Evolutionary conservation across 2,888 invertebrate genomes (phyloP).

Genomic region (Heteropelma amictum): DNA sequence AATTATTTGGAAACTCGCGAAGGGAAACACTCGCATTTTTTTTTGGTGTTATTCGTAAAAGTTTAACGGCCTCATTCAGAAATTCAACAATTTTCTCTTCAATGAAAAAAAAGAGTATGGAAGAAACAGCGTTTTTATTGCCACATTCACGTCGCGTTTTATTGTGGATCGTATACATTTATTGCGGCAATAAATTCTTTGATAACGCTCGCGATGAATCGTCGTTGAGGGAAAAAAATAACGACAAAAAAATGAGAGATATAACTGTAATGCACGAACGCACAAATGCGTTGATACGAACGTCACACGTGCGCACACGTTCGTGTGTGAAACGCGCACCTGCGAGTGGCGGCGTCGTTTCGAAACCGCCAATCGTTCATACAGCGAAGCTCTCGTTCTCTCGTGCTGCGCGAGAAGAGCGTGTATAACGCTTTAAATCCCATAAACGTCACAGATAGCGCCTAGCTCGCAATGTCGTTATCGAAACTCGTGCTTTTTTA

Average conservation of each 20-base stretch:
- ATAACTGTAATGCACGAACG: constrained; percentile 16
- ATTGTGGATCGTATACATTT: constrained; percentile 49
- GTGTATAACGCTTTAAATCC: constrained; percentile 53
- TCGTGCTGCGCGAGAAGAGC: neutral
- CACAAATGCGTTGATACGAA: constrained; percentile 18
- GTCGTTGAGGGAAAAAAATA: constrained; percentile 18
- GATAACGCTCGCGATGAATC: constrained; percentile 54
- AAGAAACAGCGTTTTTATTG: constrained; percentile 33
- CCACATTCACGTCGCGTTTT: constrained; percentile 40
- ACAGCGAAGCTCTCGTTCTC: constrained; percentile 27
- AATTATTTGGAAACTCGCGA: neutral
- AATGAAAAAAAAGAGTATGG: neutral
- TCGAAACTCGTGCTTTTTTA: constrained; percentile 22
- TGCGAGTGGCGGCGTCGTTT: constrained; percentile 33
- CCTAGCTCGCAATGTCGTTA: constrained; percentile 41
- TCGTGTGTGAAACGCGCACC: constrained; percentile 23
- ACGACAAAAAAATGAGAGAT: constrained; percentile 6
- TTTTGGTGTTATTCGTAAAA: neutral
- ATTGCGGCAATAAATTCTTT: constrained; percentile 52
- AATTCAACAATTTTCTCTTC: neutral
- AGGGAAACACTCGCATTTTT: no score
- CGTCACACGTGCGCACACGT: neutral
- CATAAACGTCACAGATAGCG: constrained; percentile 55
- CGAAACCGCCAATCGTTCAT: constrained; percentile 27
- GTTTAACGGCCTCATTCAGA: neutral